Conservation (phyloP, 2,888 invertebrate genomes). For the Zhengitettix transpicula region DNA sequence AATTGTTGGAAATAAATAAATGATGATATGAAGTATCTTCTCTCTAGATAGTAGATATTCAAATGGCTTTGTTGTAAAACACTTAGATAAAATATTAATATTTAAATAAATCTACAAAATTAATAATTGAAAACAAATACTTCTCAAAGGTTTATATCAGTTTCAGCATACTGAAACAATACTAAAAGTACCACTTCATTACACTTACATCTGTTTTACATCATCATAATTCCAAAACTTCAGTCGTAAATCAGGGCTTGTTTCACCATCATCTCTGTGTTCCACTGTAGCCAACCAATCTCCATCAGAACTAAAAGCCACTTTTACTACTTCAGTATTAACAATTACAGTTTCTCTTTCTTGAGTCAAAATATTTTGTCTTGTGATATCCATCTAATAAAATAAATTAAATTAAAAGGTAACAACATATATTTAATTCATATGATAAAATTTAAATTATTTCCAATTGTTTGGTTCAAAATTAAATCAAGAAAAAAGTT, state of each 20-base stretch:
- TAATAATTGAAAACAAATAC: too few species aligned
- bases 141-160: too few species aligned
- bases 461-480: too few species aligned
- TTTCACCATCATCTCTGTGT: conserved; percentile 20
- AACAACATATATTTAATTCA: too few species aligned
- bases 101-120: too few species aligned
- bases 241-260: conserved; percentile 37
- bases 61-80: too few species aligned
- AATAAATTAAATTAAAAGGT: not conserved
- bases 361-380: conserved; percentile 48
- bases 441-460: too few species aligned
- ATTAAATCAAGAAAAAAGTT: too few species aligned
- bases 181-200: not conserved
- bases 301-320: conserved; percentile 48
- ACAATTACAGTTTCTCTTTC: conserved; percentile 39
- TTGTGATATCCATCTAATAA: conserved; percentile 48
- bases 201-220: conserved; percentile 4
- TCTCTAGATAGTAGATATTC: too few species aligned
- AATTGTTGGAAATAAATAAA: too few species aligned
- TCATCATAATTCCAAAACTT: conserved; percentile 47
- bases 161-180: not conserved
- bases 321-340: conserved; percentile 45
- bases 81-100: too few species aligned
- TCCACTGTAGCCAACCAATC: conserved; percentile 53
- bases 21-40: too few species aligned